phyloP scores from a whole-genome alignment of 2,888 invertebrate species.

The Perizoma flavofasciatum region DNA sequence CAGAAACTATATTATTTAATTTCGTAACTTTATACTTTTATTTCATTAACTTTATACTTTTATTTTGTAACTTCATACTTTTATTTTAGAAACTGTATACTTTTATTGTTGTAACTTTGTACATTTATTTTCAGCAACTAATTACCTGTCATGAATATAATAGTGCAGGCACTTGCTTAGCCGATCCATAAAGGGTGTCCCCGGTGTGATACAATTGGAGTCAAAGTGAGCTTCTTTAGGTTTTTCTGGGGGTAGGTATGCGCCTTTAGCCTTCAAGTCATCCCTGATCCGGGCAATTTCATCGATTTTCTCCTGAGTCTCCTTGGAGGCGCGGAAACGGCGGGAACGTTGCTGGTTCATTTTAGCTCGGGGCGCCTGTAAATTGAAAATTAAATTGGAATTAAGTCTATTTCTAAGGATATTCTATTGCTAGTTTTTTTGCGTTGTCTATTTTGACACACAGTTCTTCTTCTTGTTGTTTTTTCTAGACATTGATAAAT shows the following conservation, averaged over 20 bases:
- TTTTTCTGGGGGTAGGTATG: slow-evolving; percentile 92
- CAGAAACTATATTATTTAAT: too few species aligned
- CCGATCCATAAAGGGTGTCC: slow-evolving; percentile 98
- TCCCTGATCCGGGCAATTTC: slow-evolving; percentile 92
- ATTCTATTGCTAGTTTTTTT: too few species aligned
- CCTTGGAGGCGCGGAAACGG: slow-evolving; percentile 98
- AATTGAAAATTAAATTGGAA: neutral
- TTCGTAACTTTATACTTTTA: too few species aligned
- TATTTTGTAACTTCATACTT: too few species aligned
- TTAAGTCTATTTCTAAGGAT: too few species aligned
- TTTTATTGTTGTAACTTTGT: too few species aligned
- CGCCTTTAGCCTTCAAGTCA: slow-evolving; percentile 89
- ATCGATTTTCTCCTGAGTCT: slow-evolving; percentile 93
- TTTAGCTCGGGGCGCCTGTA: slow-evolving; percentile 96
- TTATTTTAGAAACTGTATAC: too few species aligned
- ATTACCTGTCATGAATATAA: slow-evolving; percentile 91
- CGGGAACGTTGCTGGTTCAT: slow-evolving; percentile 99
- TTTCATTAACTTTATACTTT: too few species aligned
- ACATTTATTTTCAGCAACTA: neutral
- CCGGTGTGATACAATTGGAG: slow-evolving; percentile 99
- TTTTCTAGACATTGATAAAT: too few species aligned
- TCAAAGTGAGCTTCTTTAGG: slow-evolving; percentile 97
- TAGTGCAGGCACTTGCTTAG: slow-evolving; percentile 93
- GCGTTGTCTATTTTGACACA: too few species aligned
- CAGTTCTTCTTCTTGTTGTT: too few species aligned